Base-by-base conservation (phyloP, 2,888 invertebrate species). In the Trachelus troglodyta region DNA sequence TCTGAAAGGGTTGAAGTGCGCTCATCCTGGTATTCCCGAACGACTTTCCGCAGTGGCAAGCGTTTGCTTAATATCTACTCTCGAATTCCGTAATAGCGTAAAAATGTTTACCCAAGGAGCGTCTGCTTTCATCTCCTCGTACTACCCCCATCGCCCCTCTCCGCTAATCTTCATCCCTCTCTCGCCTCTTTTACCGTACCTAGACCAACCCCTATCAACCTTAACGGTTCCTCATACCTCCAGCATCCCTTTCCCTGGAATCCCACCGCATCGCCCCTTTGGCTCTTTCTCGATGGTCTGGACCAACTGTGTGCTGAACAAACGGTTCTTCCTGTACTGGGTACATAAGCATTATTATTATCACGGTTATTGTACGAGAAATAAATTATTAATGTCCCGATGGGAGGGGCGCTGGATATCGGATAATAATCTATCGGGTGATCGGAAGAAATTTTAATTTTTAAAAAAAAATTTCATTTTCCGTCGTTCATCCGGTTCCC, bases 51-150 rank as follows among this genome's bases (percentile, higher is more conserved):
- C 86, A 86, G 84, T 85, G 82, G 84, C 85, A 81, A 86, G 84
- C 81, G 87, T 88, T 87, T 85, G 83, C 88, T 86, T 87, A 89
- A 89, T 88, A 89, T 89, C 89, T 85, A 86, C 88, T 89, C 84
- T 85, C 85, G 85, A 85, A 86, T 87, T 86, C 85, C 83, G 84
- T 87, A 89, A 89, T 88, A 87, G 88, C 85, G 85, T 88, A 89
- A 90, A 91, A 91, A 90, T 89, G 89, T 90, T 90, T 90, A 85
- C 85, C 81, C 82, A 86, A 86, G 85, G 80, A 86, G 83, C 81
- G 86, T 82, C 84, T 78, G 79, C 80, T 80, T 81, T 75, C 81
- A 78, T 71, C 77, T 71, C 37, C 75, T 73, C 78, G 73, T 74
- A 56, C 76, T 68, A 68, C 3, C 79, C 76, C 80, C 75, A 76